phyloP scores from a whole-genome alignment of 2,888 invertebrate genomes.

The Augochlorella aurata region DNA sequence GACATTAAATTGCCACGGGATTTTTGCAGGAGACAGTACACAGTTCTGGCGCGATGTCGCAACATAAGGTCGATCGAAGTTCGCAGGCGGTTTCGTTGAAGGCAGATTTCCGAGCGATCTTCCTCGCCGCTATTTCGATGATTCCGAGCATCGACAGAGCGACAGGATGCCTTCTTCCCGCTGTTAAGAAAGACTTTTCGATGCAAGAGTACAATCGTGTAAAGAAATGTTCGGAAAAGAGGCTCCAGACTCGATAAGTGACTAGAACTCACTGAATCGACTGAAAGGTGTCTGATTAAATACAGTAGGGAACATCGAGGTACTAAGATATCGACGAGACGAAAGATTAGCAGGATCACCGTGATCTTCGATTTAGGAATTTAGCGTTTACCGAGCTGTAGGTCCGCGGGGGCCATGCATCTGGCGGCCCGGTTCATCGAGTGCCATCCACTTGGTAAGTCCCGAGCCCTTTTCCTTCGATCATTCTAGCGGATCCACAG shows the following conservation, averaged over 20 bases:
- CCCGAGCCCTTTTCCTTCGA: slow-evolving; percentile 10
- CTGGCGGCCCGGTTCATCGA: not conserved
- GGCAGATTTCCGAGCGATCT: not conserved
- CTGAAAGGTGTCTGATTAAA: not conserved
- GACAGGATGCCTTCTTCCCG: not conserved
- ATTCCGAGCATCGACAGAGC: slow-evolving; percentile 5
- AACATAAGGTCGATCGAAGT: not conserved
- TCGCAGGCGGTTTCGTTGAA: not conserved
- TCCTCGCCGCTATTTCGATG: slow-evolving; percentile 9
- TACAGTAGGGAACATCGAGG: not conserved
- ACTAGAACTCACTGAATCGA: not conserved
- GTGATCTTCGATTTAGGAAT: slow-evolving; percentile 2
- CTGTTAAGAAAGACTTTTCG: slow-evolving; percentile 6
- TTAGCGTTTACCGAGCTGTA: not conserved
- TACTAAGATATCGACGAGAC: not conserved
- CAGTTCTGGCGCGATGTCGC: too few relatives aligned
- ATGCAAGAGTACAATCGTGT: slow-evolving; percentile 7
- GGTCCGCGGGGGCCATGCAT: not conserved
- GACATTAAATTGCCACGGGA: too few relatives aligned
- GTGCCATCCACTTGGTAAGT: not conserved
- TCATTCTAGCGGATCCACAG: slow-evolving; percentile 10
- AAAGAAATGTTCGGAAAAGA: slow-evolving; percentile 2
- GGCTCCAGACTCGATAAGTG: not conserved
- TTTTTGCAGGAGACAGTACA: too few relatives aligned
- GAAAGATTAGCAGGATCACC: not conserved